Evolutionary conservation across 2,797 vertebrate genomes (phyloP).

Genomic region (Peromyscus eremicus): DNA sequence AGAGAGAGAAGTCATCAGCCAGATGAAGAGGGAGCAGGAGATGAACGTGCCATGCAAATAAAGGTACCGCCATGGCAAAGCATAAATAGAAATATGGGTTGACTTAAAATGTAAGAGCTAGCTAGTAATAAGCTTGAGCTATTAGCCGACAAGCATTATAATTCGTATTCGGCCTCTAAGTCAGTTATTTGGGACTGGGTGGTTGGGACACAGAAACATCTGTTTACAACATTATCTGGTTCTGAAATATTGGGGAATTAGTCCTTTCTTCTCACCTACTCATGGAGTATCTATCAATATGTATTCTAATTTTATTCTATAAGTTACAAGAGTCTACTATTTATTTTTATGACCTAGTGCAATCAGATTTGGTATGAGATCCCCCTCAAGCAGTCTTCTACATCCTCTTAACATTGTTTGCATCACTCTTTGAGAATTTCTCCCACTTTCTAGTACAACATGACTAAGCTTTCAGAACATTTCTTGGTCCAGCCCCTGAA

Average conservation of each 20-base stretch:
- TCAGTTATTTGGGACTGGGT: no score
- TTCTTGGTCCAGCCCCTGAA: neutral
- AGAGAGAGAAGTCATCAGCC: no score
- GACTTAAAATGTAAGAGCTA: no score
- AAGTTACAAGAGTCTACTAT: neutral
- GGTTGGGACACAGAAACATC: no score
- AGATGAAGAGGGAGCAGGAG: no score
- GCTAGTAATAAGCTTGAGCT: no score
- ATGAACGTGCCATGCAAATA: no score
- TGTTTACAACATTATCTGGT: neutral
- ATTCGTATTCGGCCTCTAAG: no score
- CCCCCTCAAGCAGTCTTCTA: neutral
- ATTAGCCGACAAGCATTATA: no score
- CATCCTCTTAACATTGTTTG: neutral
- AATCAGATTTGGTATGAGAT: constrained; percentile 19
- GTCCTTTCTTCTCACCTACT: neutral
- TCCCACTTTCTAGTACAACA: neutral
- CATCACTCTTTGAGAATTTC: neutral
- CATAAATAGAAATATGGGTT: no score
- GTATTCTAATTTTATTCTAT: constrained; percentile 25
- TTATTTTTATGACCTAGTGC: neutral
- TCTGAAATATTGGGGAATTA: neutral
- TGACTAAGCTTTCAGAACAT: neutral
- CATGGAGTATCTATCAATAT: neutral
- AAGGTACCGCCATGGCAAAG: no score